Evolutionary conservation across 1,140 invertebrate genomes (phyloP), one percentile per base, ranked within the genome.

Genomic region (Drosophila pseudoobscura): DNA sequence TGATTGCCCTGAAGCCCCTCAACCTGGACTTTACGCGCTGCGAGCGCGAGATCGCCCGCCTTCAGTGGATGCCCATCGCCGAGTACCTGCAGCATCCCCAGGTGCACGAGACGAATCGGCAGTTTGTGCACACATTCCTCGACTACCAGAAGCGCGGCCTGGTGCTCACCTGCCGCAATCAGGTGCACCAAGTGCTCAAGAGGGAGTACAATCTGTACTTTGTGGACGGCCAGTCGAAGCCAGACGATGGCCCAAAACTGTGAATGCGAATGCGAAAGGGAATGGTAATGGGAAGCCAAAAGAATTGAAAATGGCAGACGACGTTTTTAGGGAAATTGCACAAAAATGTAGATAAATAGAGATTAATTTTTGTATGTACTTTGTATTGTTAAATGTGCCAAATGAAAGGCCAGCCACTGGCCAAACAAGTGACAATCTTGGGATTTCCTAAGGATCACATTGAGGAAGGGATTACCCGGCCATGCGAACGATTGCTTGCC

Each of bases 41-140:
- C 78, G 92, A 94, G 13, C 92, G 94, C 71, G 97, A 98, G 92
- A 95, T 98, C 15, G 93, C 92, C 0, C 94, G 94, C 20, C 96
- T 95, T 71, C 88, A 93, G 76, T 98, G 97, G 97, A 97, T 98
- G 95, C 93, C 94, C 72, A 93, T 97, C 29, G 93, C 95, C 35
- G 95, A 97, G 72, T 97, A 95, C 88, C 79, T 94, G 13, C 91
- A 92, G 26, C 94, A 96, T 93, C 94, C 95, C 5, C 92, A 96
- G 73, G 94, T 97, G 6, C 94, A 96, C 75, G 93, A 95, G 59
- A 94, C 95, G 26, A 97, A 97, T 91, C 94, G 94, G 66, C 92
- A 94, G 54, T 92, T 96, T 72, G 93, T 95, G 6, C 90, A 92
- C 55, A 94, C 94, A 78, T 95, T 94, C 85, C 82, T 96, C 13